Evolutionary conservation across 2,113 vertebrate genomes (phyloP).

Genomic region (Mesitornis unicolor): DNA sequence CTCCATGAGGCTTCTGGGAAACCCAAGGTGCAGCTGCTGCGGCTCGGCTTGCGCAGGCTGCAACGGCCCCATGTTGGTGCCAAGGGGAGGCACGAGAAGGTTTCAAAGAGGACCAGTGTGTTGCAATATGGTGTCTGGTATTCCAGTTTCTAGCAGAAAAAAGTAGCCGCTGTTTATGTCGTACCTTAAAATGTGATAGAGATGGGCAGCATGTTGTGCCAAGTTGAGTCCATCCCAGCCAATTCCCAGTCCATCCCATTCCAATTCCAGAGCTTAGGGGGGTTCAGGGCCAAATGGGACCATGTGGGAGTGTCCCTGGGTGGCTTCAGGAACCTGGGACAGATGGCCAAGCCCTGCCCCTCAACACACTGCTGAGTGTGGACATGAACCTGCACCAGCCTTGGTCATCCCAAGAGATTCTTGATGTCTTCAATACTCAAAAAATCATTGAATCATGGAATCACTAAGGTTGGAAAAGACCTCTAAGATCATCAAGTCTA

Average conservation of each 20-base stretch:
- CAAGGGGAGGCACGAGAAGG: not conserved
- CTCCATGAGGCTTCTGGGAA: not conserved
- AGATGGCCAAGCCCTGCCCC: not conserved
- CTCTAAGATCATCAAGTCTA: no score
- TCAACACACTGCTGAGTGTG: not conserved
- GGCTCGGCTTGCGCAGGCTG: not conserved
- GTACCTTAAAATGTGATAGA: fast-evolving
- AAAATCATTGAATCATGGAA: no score
- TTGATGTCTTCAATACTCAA: not conserved
- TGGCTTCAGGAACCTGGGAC: not conserved
- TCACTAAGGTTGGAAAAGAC: no score
- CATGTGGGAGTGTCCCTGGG: fast-evolving
- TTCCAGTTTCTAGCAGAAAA: fast-evolving
- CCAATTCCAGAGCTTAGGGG: not conserved
- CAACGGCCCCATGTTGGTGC: fast-evolving
- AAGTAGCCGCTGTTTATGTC: fast-evolving
- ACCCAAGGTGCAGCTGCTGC: not conserved
- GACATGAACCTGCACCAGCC: not conserved
- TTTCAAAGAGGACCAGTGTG: fast-evolving
- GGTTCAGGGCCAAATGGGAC: not conserved
- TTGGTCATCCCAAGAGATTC: not conserved
- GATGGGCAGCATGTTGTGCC: no score
- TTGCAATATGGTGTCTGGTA: fast-evolving
- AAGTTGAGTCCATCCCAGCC: not conserved
- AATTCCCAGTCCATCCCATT: not conserved